Conservation (phyloP, 2,113 vertebrate genomes). For the Callipepla squamata region DNA sequence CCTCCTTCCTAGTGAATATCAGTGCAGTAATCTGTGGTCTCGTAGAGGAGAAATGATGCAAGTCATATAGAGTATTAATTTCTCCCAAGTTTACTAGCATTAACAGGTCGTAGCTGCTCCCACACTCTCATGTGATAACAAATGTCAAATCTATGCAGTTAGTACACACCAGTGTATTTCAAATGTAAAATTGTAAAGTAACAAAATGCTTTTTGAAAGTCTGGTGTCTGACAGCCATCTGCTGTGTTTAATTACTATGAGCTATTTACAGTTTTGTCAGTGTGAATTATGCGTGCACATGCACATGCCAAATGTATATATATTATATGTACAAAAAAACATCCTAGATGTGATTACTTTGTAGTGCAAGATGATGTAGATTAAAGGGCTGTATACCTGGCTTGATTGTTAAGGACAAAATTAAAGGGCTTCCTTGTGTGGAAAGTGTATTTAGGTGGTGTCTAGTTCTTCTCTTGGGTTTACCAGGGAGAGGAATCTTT, state of each 20-base stretch:
- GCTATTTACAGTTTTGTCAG: not conserved
- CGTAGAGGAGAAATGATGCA: not conserved
- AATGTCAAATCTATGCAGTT: not conserved
- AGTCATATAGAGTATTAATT: rapidly evolving
- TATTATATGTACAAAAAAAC: not conserved
- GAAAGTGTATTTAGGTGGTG: not conserved
- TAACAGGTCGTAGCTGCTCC: not conserved
- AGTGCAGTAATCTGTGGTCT: not conserved
- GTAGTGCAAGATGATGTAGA: not conserved
- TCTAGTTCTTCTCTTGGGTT: too few relatives aligned
- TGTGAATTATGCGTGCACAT: not conserved
- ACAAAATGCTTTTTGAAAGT: not conserved
- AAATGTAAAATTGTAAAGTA: not conserved
- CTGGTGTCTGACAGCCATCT: not conserved
- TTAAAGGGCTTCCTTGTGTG: not conserved
- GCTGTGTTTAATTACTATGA: not conserved
- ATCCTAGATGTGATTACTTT: not conserved
- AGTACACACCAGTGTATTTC: not conserved
- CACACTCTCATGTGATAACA: not conserved
- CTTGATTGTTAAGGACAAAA: not conserved
- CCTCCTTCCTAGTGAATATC: not conserved
- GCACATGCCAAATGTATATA: too few relatives aligned
- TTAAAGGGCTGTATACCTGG: not conserved
- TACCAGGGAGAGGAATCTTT: too few relatives aligned
- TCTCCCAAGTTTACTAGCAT: not conserved